A percentile compares a stretch with the other conserved stretches of the same genome.
These are phyloP conservation scores for Propithecus perrieri DNA, from an alignment of 2,797 vertebrate genomes.

Conservation along the genomic window DNA sequence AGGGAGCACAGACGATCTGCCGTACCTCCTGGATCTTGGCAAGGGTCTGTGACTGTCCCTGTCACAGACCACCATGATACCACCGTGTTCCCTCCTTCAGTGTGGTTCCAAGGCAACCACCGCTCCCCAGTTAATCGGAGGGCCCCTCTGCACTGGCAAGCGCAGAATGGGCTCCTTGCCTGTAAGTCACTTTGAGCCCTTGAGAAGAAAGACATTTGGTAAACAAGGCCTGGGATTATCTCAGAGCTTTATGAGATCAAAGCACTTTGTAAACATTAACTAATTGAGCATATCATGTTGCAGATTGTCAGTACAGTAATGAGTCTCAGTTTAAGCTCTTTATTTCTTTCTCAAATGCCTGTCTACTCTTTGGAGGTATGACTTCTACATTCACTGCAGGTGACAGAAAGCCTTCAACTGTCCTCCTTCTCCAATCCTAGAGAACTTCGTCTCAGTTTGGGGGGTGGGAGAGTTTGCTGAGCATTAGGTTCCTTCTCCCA, in stretches of 20 bases:
- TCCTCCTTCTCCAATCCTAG: background rate
- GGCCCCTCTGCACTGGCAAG: background rate
- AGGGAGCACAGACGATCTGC: background rate
- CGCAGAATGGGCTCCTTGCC: background rate
- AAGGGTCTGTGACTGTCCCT: background rate
- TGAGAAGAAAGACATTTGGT: constrained; percentile 37
- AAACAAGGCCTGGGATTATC: constrained; percentile 59
- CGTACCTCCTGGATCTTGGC: background rate
- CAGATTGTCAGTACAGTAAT: background rate
- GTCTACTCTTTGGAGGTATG: background rate
- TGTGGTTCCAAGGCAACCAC: background rate
- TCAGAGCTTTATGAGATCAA: constrained; percentile 61
- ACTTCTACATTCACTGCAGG: background rate
- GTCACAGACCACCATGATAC: background rate
- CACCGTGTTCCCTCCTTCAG: background rate
- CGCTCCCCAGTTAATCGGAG: background rate
- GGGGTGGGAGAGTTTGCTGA: background rate
- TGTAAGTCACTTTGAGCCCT: background rate
- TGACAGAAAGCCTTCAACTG: background rate
- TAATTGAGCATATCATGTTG: constrained; percentile 40
- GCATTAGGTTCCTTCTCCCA: background rate
- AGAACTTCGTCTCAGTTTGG: background rate
- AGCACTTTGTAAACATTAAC: constrained; percentile 56
- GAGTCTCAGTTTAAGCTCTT: constrained; percentile 29
- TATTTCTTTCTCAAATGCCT: constrained; percentile 38